phyloP scores from a whole-genome alignment of 2,888 invertebrate species.

The Phanerotoma sp. region DNA sequence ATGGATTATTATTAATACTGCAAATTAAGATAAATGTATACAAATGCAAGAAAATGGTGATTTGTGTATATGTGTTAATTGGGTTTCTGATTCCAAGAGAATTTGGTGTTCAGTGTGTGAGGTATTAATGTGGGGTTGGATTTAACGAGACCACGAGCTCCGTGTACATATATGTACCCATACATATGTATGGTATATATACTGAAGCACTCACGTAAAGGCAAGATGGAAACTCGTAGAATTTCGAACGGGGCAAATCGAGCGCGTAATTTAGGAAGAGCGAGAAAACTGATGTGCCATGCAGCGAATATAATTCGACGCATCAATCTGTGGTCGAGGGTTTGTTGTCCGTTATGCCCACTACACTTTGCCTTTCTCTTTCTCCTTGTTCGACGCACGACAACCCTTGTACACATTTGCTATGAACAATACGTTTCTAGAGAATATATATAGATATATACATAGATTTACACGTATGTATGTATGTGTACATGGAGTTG shows the following conservation, averaged over 20 bases:
- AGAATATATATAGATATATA: neutral
- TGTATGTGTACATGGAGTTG: neutral
- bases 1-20: neutral
- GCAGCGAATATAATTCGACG: constrained; percentile 53
- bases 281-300: constrained; percentile 43
- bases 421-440: constrained; percentile 6
- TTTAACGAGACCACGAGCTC: constrained; percentile 7
- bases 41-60: constrained; percentile 17
- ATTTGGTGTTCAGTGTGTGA: neutral
- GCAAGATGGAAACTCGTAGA: constrained; percentile 39
- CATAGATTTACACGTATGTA: neutral
- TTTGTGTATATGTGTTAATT: constrained; percentile 20
- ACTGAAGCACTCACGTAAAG: too few relatives aligned
- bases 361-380: constrained; percentile 17
- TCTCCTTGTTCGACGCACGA: constrained; percentile 20
- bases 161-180: constrained; percentile 9
- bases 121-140: neutral
- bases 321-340: constrained; percentile 55
- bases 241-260: constrained; percentile 43
- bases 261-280: constrained; percentile 53
- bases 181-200: constrained; percentile 1
- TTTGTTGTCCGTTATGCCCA: constrained; percentile 5
- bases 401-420: constrained; percentile 11
- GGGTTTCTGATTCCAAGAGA: constrained; percentile 14
- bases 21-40: constrained; percentile 9